A percentile compares a stretch with the other conserved stretches of the same genome.
These are phyloP conservation scores for Platyscapa corneri DNA, from an alignment of 1,140 invertebrate genomes.

Conservation along the genomic window DNA sequence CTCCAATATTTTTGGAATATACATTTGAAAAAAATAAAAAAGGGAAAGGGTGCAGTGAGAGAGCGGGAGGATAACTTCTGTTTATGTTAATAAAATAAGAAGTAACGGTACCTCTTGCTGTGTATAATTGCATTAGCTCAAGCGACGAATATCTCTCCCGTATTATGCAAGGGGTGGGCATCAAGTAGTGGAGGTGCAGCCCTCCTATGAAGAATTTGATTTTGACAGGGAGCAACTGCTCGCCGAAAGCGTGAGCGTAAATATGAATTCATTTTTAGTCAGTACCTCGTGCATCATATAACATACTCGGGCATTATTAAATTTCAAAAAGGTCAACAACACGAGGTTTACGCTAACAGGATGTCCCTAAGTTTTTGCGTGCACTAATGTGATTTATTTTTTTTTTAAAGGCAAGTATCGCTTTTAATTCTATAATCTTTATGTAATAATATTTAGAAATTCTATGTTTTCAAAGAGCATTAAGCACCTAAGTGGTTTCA, in stretches of 20 bases:
- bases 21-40: neutral
- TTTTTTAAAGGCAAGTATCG: neutral
- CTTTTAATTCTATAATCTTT: too few relatives aligned
- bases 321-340: slow-evolving; percentile 54
- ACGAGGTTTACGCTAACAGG: slow-evolving; percentile 8
- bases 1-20: neutral
- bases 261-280: slow-evolving; percentile 53
- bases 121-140: slow-evolving; percentile 19
- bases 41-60: neutral
- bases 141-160: neutral
- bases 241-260: slow-evolving; percentile 12
- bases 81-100: slow-evolving; percentile 35
- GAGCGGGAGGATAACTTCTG: neutral
- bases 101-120: slow-evolving; percentile 23
- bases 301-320: slow-evolving; percentile 54
- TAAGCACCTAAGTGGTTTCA: too few relatives aligned
- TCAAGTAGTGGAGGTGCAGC: neutral
- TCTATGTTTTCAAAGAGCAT: too few relatives aligned
- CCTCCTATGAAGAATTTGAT: slow-evolving; percentile 37
- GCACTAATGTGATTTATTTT: slow-evolving; percentile 6
- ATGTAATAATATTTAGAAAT: too few relatives aligned
- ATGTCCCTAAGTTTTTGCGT: neutral
- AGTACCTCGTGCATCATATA: slow-evolving; percentile 24
- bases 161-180: slow-evolving; percentile 15
- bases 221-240: slow-evolving; percentile 13